These are phyloP conservation scores for Agonopterix subpropinquella DNA, from an alignment of 2,888 invertebrate species.

Conservation along the genomic window DNA sequence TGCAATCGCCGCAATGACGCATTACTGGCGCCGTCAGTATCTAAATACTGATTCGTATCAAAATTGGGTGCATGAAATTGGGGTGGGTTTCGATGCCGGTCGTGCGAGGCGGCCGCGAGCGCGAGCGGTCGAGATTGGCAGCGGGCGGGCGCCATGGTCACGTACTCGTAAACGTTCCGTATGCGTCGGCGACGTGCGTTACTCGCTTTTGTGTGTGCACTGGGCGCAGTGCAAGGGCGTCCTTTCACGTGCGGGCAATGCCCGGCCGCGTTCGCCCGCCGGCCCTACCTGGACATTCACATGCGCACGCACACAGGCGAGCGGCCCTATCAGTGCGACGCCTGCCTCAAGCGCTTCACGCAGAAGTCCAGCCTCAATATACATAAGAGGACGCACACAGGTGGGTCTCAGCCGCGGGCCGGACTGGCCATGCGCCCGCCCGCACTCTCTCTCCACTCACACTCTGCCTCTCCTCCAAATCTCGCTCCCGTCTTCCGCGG, in stretches of 20 bases:
- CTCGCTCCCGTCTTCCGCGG: constrained; percentile 17
- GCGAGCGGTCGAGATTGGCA: constrained; percentile 37
- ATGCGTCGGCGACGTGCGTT: constrained; percentile 72
- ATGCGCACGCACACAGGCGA: constrained; percentile 77
- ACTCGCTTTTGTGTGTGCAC: constrained; percentile 76
- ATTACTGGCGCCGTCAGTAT: constrained; percentile 37
- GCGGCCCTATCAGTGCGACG: constrained; percentile 81
- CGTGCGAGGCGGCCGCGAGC: constrained; percentile 11
- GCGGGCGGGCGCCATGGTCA: constrained; percentile 36
- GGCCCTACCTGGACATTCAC: constrained; percentile 71
- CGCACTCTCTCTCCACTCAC: constrained; percentile 38
- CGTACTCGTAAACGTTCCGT: neutral
- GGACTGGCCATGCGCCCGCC: constrained; percentile 64
- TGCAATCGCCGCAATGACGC: constrained; percentile 72
- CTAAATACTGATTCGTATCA: constrained; percentile 28
- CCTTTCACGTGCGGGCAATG: constrained; percentile 65
- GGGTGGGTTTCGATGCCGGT: constrained; percentile 5
- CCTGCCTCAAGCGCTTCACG: constrained; percentile 86
- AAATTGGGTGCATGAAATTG: constrained; percentile 50
- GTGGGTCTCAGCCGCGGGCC: constrained; percentile 72
- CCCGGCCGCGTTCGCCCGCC: constrained; percentile 68
- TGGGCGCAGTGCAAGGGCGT: constrained; percentile 72
- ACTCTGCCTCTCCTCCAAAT: constrained; percentile 40
- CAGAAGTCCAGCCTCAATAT: constrained; percentile 89
- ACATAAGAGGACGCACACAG: constrained; percentile 86